These are phyloP conservation scores for Coreius guichenoti DNA, from an alignment of 2,797 vertebrate genomes.

Conservation along the genomic window DNA sequence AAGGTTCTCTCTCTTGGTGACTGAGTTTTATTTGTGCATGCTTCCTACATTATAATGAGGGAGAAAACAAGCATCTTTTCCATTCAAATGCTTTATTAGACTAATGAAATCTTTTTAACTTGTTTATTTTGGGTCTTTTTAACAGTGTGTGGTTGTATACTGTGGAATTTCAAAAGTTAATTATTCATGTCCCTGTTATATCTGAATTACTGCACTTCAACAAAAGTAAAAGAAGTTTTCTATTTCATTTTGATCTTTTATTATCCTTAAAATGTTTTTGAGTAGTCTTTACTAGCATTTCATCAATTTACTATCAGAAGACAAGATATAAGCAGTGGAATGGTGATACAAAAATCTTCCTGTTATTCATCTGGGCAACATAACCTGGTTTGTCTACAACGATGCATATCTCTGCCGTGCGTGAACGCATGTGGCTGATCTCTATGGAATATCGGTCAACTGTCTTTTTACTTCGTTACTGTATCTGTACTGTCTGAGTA, in stretches of 20 bases:
- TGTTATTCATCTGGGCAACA: background rate
- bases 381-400: background rate
- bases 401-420: background rate
- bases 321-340: background rate
- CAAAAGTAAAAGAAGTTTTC: background rate
- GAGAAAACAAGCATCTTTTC: constrained; percentile 7
- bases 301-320: background rate
- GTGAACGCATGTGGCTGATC: background rate
- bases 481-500: background rate
- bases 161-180: constrained; percentile 52
- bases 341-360: background rate
- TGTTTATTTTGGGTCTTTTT: constrained; percentile 48
- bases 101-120: constrained; percentile 42
- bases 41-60: constrained; percentile 24
- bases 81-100: constrained; percentile 38
- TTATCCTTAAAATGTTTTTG: constrained; percentile 26
- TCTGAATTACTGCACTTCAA: constrained; percentile 46
- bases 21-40: constrained; percentile 25
- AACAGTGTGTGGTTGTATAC: constrained; percentile 50
- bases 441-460: background rate
- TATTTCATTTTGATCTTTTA: background rate
- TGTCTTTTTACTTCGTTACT: background rate
- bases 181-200: constrained; percentile 59
- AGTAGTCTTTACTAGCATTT: background rate
- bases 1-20: constrained; percentile 6